Evolutionary conservation across 2,113 vertebrate species (phyloP).

Genomic region (Physeter macrocephalus): DNA sequence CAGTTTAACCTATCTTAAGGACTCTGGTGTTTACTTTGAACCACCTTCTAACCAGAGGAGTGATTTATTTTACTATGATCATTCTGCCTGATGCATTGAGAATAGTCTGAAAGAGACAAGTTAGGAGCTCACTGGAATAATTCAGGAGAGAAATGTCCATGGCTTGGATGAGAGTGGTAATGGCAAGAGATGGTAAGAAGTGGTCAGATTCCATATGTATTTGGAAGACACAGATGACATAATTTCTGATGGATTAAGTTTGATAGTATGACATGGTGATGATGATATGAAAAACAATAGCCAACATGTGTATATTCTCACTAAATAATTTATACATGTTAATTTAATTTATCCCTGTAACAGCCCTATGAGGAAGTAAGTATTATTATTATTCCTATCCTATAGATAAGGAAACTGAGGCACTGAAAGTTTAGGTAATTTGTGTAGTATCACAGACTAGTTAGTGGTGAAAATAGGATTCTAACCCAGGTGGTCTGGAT

Average conservation of each 20-base stretch:
- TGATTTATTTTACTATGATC: background rate
- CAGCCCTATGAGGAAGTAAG: background rate
- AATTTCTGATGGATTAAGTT: background rate
- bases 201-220: background rate
- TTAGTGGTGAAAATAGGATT: background rate
- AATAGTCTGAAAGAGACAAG: background rate
- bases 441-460: background rate
- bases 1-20: background rate
- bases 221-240: background rate
- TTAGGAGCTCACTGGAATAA: background rate
- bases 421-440: background rate
- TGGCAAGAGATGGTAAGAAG: background rate
- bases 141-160: background rate
- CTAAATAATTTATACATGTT: background rate
- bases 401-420: background rate
- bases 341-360: background rate
- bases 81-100: background rate
- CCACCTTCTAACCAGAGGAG: background rate
- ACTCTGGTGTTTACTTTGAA: background rate
- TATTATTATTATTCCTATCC: background rate
- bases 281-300: background rate
- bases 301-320: background rate
- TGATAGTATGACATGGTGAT: background rate
- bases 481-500: background rate
- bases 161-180: background rate